Base-by-base conservation (phyloP, 2,797 vertebrate species). In the Ptychadena robeensis region DNA sequence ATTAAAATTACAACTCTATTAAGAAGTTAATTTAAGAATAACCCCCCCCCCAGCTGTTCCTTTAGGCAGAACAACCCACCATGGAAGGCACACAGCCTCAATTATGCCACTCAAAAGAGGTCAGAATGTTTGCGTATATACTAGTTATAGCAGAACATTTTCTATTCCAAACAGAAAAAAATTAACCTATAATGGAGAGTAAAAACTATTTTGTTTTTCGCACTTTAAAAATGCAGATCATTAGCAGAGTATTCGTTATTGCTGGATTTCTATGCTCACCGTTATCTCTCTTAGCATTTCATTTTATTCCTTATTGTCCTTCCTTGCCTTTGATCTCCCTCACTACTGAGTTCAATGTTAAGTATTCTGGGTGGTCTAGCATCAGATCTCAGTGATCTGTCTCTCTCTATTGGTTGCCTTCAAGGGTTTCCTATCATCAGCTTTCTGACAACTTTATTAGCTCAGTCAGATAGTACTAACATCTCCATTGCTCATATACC, bases 401-500 rank as follows among this genome's bases (percentile, higher is more conserved):
- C 91, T 91, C 88, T 93, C 82, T 89, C 93, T 89, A 95, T 90
- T 91, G 88, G 94, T 91, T 93, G 94, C 91, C 91, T 93, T 94
- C 91, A 92, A 93, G 92, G 94, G 92, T 93, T 88, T 93, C 90
- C 89, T 89, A 94, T 95, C 94, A 94, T 91, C 93, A 91, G 89
- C 86, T 85, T 91, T 95, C 94, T 96, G 96, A 99, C 95, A 96
- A 96, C 96, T 98, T 96, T 94, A 98, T 98, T 96, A 97, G 94
- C 93, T 89, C 87, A 86, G 89, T 91, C 88, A 22, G 81, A 90
- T 88, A 90, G 90, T 37, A 72, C 89, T 91, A 90, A 87, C 86
- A 89, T 92, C 91, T 91, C 88, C 53, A 76, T 0, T 18, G 86
- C 66, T 79, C 61, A 83, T 78, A 89, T 71, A 87, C 79, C 81